phyloP scores from a whole-genome alignment of 2,113 vertebrate genomes.

The Datnioides undecimradiatus region DNA sequence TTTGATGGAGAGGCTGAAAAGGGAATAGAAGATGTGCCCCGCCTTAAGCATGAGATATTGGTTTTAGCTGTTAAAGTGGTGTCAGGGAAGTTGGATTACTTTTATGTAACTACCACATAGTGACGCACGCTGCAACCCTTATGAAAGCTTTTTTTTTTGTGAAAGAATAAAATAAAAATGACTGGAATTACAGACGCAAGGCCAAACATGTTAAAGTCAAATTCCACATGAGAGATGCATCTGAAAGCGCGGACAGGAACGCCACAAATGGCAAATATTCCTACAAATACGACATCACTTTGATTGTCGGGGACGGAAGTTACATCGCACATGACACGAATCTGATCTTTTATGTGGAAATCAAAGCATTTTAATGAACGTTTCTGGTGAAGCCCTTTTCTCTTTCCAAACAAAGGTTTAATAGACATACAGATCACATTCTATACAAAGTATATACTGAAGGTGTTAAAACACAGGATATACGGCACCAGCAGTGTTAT shows the following conservation, averaged over 20 bases:
- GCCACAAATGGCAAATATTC: not conserved
- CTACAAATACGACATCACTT: too few species aligned
- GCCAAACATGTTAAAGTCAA: not conserved
- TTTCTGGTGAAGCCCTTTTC: too few species aligned
- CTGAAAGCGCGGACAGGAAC: not conserved
- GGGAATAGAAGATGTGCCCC: constrained; percentile 63
- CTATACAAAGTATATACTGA: too few species aligned
- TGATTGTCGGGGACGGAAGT: not conserved
- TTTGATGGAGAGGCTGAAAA: constrained; percentile 59
- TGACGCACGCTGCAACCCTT: constrained; percentile 33
- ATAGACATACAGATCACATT: too few species aligned
- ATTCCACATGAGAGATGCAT: not conserved
- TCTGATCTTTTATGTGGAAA: too few species aligned
- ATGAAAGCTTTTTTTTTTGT: constrained; percentile 27
- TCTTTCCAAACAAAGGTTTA: too few species aligned
- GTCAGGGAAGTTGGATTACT: constrained; percentile 38
- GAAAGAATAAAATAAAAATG: not conserved
- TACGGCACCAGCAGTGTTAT: too few species aligned
- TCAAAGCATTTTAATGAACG: too few species aligned
- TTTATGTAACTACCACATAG: constrained; percentile 27
- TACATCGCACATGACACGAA: not conserved
- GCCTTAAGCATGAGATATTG: constrained; percentile 34
- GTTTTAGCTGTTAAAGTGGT: constrained; percentile 26
- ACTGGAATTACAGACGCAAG: not conserved
- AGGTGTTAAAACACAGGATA: too few species aligned